Evolutionary conservation across 2,888 invertebrate species (phyloP).

Genomic region (Leucophenga montana): DNA sequence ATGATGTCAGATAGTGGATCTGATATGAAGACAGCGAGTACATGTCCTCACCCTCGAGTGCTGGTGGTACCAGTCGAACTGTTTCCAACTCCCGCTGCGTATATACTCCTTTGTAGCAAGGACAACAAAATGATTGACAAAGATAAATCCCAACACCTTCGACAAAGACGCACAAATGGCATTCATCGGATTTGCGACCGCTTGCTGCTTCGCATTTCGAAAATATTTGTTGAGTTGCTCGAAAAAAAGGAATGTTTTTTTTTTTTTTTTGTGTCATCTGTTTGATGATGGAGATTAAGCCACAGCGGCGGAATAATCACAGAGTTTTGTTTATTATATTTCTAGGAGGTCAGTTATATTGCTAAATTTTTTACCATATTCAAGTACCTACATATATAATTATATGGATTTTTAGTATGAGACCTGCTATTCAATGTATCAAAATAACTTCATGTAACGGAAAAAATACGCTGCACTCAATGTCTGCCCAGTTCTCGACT

Average conservation of each 20-base stretch:
- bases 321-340: background rate
- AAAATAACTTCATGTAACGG: conserved; percentile 49
- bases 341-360: too few relatives aligned
- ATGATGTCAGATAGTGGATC: conserved; percentile 45
- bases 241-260: conserved; percentile 27
- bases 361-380: too few relatives aligned
- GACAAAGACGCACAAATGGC: conserved; percentile 69
- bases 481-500: conserved; percentile 55
- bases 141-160: conserved; percentile 73
- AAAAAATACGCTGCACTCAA: conserved; percentile 41
- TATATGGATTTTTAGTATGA: too few relatives aligned
- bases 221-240: too few relatives aligned
- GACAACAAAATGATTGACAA: conserved; percentile 45
- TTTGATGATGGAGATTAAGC: conserved; percentile 49
- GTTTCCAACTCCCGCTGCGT: conserved; percentile 58
- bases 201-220: conserved; percentile 25
- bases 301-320: conserved; percentile 49
- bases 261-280: conserved; percentile 31
- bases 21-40: background rate
- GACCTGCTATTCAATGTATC: too few relatives aligned
- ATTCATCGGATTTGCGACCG: conserved; percentile 46
- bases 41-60: background rate
- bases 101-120: conserved; percentile 54
- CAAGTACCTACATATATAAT: too few relatives aligned
- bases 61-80: conserved; percentile 32